Evolutionary conservation across 2,888 invertebrate species (phyloP).

Genomic region (Eupithecia subumbrata): DNA sequence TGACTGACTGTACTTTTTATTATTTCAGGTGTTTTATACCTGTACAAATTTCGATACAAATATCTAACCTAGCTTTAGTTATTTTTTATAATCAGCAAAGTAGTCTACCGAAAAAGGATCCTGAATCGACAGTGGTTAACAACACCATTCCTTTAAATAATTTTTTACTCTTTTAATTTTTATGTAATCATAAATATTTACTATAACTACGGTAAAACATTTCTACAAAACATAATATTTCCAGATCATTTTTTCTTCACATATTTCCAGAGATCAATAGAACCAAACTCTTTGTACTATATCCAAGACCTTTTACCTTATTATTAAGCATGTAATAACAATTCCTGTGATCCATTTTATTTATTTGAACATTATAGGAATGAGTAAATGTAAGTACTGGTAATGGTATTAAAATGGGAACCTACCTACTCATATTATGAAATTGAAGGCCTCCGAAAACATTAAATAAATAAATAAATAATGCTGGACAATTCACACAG

Average conservation of each 20-base stretch:
- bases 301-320: neutral
- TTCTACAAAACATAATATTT: neutral
- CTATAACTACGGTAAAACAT: too few species aligned
- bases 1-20: neutral
- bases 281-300: neutral
- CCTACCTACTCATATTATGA: neutral
- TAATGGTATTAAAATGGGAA: neutral
- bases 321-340: neutral
- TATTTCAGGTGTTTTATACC: neutral
- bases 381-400: neutral
- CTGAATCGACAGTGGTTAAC: neutral
- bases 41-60: neutral
- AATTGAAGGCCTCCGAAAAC: neutral
- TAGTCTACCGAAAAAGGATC: neutral
- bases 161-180: too few species aligned
- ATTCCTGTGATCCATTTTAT: neutral
- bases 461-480: too few species aligned
- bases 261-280: conserved; percentile 1
- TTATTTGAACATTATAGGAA: neutral
- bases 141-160: neutral
- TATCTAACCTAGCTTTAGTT: too few species aligned
- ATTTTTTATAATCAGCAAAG: too few species aligned
- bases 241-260: neutral
- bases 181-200: too few species aligned
- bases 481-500: too few species aligned